Conservation (phyloP, 2,797 vertebrate genomes). For the Silurus lanzhouensis region DNA sequence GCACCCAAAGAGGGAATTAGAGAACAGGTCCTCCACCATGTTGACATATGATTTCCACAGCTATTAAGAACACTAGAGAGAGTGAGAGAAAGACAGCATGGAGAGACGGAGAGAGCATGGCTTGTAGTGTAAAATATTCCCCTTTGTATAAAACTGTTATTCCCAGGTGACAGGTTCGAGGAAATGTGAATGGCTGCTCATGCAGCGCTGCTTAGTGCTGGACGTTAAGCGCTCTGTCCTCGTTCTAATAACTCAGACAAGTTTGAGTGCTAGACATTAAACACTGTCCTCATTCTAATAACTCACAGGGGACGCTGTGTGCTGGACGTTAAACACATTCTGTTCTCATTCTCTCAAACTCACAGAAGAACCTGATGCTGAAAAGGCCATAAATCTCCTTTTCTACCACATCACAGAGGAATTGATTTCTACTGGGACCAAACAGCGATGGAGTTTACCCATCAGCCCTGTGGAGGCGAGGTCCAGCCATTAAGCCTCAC, state of each 20-base stretch:
- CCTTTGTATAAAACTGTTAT: neutral
- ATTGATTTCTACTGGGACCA: neutral
- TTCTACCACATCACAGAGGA: neutral
- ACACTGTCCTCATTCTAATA: neutral
- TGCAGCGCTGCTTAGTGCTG: neutral
- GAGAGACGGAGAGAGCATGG: neutral
- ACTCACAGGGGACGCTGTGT: neutral
- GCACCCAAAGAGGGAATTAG: constrained; percentile 23
- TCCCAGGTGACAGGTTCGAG: neutral
- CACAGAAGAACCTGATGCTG: neutral
- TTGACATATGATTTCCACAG: constrained; percentile 31
- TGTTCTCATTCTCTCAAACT: neutral
- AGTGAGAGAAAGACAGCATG: neutral
- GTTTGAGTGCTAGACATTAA: neutral
- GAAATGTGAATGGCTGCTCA: neutral
- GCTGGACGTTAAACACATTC: neutral
- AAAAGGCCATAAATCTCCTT: neutral
- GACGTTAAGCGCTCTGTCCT: neutral
- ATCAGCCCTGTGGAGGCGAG: neutral
- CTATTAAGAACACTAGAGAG: neutral
- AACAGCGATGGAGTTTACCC: neutral
- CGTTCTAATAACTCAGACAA: neutral
- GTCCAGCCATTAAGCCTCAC: constrained; percentile 1
- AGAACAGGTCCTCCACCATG: constrained; percentile 24
- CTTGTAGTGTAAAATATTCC: constrained; percentile 1